Conservation (phyloP, 1,140 invertebrate species). For the Hyles vespertilio region DNA sequence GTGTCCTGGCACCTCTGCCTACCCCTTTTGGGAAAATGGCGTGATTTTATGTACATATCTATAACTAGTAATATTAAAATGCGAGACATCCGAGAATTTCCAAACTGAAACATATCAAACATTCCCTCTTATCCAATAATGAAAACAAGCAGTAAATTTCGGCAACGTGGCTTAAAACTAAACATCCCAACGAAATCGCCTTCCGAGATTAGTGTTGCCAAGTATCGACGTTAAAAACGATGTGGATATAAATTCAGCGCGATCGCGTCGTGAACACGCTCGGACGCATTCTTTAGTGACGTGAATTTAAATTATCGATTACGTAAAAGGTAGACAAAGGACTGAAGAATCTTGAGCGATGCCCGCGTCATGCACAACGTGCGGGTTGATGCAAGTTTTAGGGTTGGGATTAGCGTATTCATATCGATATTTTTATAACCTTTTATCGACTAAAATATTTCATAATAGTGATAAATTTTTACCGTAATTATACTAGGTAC, state of each 20-base stretch:
- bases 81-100: too few species aligned
- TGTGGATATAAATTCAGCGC: constrained; percentile 10
- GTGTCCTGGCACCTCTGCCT: too few species aligned
- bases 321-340: constrained; percentile 12
- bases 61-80: too few species aligned
- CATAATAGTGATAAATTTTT: too few species aligned
- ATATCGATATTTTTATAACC: constrained; percentile 12
- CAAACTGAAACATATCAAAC: too few species aligned
- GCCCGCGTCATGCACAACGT: constrained; percentile 31
- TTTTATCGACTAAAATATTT: too few species aligned
- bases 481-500: too few species aligned
- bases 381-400: constrained; percentile 30
- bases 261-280: constrained; percentile 23
- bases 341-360: constrained; percentile 35
- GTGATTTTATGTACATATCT: too few species aligned
- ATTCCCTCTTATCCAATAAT: too few species aligned
- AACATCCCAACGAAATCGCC: not conserved
- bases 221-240: constrained; percentile 8
- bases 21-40: too few species aligned
- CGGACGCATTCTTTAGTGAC: constrained; percentile 28
- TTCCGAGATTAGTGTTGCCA: constrained; percentile 4
- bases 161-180: constrained; percentile 2
- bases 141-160: too few species aligned
- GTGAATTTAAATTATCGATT: constrained; percentile 48
- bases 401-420: constrained; percentile 12